A percentile compares a stretch with the other conserved stretches of the same genome.
Conservation (phyloP, 2,797 vertebrate species). For the Gymnoscopelus braueri region DNA sequence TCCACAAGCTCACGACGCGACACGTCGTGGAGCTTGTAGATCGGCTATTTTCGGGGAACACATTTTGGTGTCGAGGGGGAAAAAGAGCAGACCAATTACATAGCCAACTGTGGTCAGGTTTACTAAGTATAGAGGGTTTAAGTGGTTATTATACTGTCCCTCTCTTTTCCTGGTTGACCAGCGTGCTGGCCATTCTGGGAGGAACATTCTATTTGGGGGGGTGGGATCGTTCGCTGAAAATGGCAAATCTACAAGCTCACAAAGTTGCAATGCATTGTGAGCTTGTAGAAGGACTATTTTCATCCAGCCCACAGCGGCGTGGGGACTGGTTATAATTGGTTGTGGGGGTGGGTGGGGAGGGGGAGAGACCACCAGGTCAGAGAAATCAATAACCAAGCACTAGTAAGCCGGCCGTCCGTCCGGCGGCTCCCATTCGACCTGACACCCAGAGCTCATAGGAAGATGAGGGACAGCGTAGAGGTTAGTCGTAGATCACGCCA, state of each 20-base stretch:
- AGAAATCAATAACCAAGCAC: conserved; percentile 70
- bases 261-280: too few relatives aligned
- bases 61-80: too few relatives aligned
- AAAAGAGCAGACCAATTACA: too few relatives aligned
- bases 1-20: too few relatives aligned
- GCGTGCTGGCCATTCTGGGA: too few relatives aligned
- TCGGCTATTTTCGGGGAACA: too few relatives aligned
- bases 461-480: conserved; percentile 63
- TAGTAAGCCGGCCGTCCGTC: conserved; percentile 70
- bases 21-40: too few relatives aligned
- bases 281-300: conserved; percentile 1
- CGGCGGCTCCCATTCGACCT: conserved; percentile 58
- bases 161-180: not conserved
- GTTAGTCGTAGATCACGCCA: conserved; percentile 65
- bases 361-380: conserved; percentile 60
- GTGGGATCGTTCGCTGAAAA: too few relatives aligned
- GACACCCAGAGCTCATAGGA: conserved; percentile 61
- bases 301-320: not conserved
- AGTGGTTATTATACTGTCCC: not conserved
- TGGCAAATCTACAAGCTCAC: too few relatives aligned
- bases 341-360: conserved; percentile 50
- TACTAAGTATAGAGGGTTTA: too few relatives aligned
- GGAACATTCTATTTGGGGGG: too few relatives aligned
- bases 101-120: too few relatives aligned
- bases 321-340: conserved; percentile 67